Evolutionary conservation across 2,113 vertebrate genomes (phyloP).

Genomic region (Sylvietta virens): DNA sequence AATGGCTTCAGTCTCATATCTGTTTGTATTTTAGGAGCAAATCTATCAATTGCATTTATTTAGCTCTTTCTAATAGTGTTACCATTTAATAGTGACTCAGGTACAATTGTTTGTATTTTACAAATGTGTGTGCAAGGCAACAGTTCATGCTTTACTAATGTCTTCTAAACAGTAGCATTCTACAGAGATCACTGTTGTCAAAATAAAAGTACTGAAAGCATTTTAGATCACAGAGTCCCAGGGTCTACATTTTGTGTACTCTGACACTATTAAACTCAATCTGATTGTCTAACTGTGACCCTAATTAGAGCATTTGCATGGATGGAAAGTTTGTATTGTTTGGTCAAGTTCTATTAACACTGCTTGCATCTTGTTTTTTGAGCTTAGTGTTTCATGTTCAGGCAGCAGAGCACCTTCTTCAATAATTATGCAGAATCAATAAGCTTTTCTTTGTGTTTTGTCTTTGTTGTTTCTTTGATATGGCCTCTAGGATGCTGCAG

Average conservation of each 20-base stretch:
- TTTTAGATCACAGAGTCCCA: slow-evolving; percentile 64
- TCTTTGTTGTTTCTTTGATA: slow-evolving; percentile 87
- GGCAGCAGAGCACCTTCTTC: slow-evolving; percentile 70
- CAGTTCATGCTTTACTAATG: slow-evolving; percentile 67
- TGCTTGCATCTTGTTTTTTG: slow-evolving; percentile 71
- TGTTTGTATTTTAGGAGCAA: slow-evolving; percentile 1
- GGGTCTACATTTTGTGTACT: slow-evolving; percentile 69
- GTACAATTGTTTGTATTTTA: slow-evolving; percentile 30
- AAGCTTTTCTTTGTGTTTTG: slow-evolving; percentile 85
- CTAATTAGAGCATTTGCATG: slow-evolving; percentile 72
- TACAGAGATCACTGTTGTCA: slow-evolving; percentile 55
- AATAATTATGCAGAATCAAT: slow-evolving; percentile 90
- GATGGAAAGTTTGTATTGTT: slow-evolving; percentile 65
- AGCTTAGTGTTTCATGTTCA: slow-evolving; percentile 71
- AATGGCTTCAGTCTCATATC: background rate
- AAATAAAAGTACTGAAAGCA: slow-evolving; percentile 61
- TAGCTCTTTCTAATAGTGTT: slow-evolving; percentile 2
- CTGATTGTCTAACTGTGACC: slow-evolving; percentile 64
- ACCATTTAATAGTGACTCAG: slow-evolving; percentile 36
- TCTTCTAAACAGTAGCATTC: slow-evolving; percentile 59
- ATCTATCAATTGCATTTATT: slow-evolving; percentile 20
- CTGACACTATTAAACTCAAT: slow-evolving; percentile 69
- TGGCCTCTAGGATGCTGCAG: slow-evolving; percentile 94
- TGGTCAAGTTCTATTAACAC: slow-evolving; percentile 49
- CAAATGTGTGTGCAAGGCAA: slow-evolving; percentile 45